Percentiles rank a stretch among this genome's conserved stretches.
phyloP scores from a whole-genome alignment of 2,113 vertebrate species.

The Solenodon paradoxus region DNA sequence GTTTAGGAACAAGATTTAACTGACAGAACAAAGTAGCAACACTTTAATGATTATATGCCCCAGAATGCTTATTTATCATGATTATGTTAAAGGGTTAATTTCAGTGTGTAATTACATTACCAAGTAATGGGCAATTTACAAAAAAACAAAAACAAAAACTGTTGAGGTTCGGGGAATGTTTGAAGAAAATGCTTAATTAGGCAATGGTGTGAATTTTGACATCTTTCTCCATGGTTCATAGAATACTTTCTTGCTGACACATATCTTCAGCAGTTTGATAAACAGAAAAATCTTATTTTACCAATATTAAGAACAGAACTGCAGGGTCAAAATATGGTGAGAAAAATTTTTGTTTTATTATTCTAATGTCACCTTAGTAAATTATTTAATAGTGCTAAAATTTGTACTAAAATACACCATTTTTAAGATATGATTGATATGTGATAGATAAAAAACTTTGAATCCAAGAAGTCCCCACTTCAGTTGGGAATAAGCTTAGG shows the following conservation, averaged over 20 bases:
- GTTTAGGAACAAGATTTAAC: background rate
- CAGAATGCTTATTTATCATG: background rate
- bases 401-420: background rate
- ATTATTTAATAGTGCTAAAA: background rate
- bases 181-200: constrained; percentile 80
- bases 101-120: constrained; percentile 76
- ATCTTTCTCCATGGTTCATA: constrained; percentile 72
- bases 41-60: background rate
- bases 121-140: constrained; percentile 73
- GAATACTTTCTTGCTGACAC: constrained; percentile 69
- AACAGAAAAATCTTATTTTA: constrained; percentile 61
- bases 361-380: background rate
- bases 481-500: background rate
- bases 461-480: background rate
- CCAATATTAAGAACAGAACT: constrained; percentile 28
- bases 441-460: background rate
- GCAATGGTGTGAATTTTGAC: constrained; percentile 77
- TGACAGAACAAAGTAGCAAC: constrained; percentile 19
- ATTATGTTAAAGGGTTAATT: constrained; percentile 73
- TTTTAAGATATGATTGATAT: background rate
- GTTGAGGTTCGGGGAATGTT: constrained; percentile 68
- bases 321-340: constrained; percentile 4
- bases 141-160: no score
- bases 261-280: constrained; percentile 63
- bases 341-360: background rate